phyloP scores from a whole-genome alignment of 2,888 invertebrate species.

The Drosophila mercatorum region DNA sequence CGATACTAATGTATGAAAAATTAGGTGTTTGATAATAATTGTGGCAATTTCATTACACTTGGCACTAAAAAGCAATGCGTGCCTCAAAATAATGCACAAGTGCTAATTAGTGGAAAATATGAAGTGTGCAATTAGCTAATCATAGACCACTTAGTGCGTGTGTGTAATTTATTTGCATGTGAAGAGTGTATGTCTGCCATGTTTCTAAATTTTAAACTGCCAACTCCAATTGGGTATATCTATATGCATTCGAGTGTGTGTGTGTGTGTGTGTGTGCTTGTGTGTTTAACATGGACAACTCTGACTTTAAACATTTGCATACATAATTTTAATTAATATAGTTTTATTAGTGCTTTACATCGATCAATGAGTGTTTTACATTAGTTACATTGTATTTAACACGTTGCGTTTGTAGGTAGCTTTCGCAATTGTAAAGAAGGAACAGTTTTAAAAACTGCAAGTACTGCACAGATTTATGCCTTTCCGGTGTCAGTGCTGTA shows the following conservation, averaged over 20 bases:
- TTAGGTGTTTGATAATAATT: not conserved
- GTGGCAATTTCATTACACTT: not conserved
- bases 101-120: constrained; percentile 6
- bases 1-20: too few species aligned
- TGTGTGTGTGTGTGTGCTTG: not conserved
- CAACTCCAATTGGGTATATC: not conserved
- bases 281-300: not conserved
- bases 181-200: too few species aligned
- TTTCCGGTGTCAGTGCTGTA: too few species aligned
- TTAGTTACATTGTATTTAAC: too few species aligned
- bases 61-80: not conserved
- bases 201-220: too few species aligned
- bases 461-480: not conserved
- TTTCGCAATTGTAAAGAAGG: too few species aligned
- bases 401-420: too few species aligned
- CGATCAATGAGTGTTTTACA: too few species aligned
- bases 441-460: too few species aligned
- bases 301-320: not conserved
- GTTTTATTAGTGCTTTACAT: too few species aligned
- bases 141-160: not conserved
- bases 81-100: not conserved
- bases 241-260: not conserved
- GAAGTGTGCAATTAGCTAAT: constrained; percentile 28
- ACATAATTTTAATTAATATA: too few species aligned
- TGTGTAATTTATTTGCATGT: not conserved